phyloP scores from a whole-genome alignment of 2,888 invertebrate genomes.

The Acrocyrtus sp. region DNA sequence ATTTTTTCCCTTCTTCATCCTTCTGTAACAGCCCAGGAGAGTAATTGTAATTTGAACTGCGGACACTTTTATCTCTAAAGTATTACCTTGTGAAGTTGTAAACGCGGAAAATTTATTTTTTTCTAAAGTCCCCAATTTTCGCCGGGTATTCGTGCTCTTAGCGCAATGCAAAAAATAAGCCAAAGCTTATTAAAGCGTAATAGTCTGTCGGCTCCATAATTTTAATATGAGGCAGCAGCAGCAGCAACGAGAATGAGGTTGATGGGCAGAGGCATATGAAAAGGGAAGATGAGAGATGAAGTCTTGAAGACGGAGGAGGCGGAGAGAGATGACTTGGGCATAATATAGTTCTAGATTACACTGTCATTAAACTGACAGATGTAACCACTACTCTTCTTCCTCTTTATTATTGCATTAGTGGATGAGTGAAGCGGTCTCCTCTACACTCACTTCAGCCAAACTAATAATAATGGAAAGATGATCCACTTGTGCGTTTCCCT shows the following conservation, averaged over 20 bases:
- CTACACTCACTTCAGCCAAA: neutral
- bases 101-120: neutral
- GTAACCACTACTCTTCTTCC: constrained; percentile 41
- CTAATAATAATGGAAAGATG: neutral
- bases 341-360: constrained; percentile 50
- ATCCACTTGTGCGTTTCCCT: neutral
- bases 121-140: neutral
- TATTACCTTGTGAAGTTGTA: neutral
- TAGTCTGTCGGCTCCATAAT: neutral
- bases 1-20: too few species aligned
- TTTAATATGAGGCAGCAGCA: too few species aligned
- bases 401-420: constrained; percentile 15
- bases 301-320: constrained; percentile 24
- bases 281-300: constrained; percentile 23
- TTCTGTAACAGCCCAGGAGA: too few species aligned
- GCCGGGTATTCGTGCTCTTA: neutral
- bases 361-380: constrained; percentile 54
- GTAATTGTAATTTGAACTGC: too few species aligned
- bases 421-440: neutral
- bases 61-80: too few species aligned
- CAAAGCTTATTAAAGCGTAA: neutral
- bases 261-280: constrained; percentile 31
- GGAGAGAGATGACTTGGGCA: constrained; percentile 13
- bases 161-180: neutral
- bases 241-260: neutral